phyloP scores from a whole-genome alignment of 2,113 vertebrate genomes.

The Urocynchramus pylzowi region DNA sequence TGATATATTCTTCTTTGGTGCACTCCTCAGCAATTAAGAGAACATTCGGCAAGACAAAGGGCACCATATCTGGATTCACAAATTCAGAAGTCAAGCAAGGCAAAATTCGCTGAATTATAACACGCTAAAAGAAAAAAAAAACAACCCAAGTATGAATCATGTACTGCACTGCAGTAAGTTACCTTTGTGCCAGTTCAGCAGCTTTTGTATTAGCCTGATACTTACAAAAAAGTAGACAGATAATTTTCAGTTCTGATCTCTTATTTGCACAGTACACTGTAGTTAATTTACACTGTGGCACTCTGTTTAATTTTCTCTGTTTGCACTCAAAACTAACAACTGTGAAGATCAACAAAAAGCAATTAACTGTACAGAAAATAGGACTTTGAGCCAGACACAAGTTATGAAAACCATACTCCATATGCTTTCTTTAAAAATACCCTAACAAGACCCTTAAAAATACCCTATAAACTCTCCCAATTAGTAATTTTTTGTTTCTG shows the following conservation, averaged over 20 bases:
- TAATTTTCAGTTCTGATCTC: not conserved
- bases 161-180: not conserved
- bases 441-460: not conserved
- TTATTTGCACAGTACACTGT: not conserved
- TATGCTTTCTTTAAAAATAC: not conserved
- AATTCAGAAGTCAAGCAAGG: conserved; percentile 93
- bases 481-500: not conserved
- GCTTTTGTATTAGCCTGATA: not conserved
- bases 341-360: not conserved
- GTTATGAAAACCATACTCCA: not conserved
- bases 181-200: not conserved
- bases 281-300: not conserved
- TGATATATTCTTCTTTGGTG: conserved; percentile 94
- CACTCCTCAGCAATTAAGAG: conserved; percentile 96
- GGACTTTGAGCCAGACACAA: not conserved
- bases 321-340: not conserved
- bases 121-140: conserved; percentile 77
- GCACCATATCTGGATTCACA: conserved; percentile 98
- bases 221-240: not conserved
- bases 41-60: conserved; percentile 96
- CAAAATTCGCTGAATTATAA: conserved; percentile 91
- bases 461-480: not conserved
- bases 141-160: not conserved
- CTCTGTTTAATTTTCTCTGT: not conserved
- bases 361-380: not conserved